These are phyloP conservation scores for Canis aureus DNA, from an alignment of 2,113 vertebrate species.

Conservation along the genomic window DNA sequence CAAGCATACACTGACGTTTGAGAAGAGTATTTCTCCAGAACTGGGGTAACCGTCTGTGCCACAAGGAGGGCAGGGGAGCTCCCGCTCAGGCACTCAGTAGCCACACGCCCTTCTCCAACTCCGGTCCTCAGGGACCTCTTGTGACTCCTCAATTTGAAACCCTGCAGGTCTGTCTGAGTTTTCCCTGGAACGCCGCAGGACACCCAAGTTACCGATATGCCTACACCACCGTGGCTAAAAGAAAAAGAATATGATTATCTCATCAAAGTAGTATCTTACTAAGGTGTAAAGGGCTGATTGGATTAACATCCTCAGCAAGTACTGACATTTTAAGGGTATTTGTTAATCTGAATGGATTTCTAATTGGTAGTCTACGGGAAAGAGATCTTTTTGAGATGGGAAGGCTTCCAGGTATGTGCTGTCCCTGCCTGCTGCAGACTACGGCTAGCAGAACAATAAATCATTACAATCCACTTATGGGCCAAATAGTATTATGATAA, in stretches of 20 bases:
- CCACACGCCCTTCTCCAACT: neutral
- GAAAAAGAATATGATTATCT: conserved; percentile 52
- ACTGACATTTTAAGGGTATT: conserved; percentile 42
- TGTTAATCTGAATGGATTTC: conserved; percentile 65
- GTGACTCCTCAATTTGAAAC: neutral
- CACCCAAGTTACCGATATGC: neutral
- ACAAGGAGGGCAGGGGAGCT: no score
- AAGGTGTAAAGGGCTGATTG: conserved; percentile 40
- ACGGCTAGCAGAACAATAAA: conserved; percentile 10
- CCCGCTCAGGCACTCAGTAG: no score
- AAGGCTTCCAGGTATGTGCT: neutral
- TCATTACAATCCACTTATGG: neutral
- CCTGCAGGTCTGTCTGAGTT: neutral
- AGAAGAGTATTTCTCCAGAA: neutral
- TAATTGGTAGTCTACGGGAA: conserved; percentile 49
- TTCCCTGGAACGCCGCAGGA: neutral
- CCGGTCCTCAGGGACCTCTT: neutral
- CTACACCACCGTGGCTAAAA: neutral
- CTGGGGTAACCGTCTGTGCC: neutral
- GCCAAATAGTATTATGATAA: neutral
- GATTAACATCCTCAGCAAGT: conserved; percentile 44
- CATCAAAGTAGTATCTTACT: conserved; percentile 32
- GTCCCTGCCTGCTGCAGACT: neutral
- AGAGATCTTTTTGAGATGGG: conserved; percentile 50
- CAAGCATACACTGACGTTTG: fast-evolving